Conservation (phyloP, 2,113 vertebrate species). For the Callipepla squamata region DNA sequence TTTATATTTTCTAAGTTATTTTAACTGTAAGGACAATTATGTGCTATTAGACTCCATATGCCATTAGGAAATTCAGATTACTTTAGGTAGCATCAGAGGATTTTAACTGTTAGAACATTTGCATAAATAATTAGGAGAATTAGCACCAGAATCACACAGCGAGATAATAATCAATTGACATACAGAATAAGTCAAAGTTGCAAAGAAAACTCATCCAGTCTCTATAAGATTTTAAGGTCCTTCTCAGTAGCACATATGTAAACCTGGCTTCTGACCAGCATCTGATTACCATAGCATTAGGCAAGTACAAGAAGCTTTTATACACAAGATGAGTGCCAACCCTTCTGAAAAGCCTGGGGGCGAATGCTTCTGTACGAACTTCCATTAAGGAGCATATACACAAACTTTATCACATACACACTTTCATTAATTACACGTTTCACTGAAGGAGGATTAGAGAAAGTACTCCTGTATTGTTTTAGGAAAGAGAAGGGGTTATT, state of each 20-base stretch:
- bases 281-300: conserved; percentile 26
- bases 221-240: neutral
- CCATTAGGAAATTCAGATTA: conserved; percentile 44
- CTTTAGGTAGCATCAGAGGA: conserved; percentile 46
- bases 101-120: conserved; percentile 60
- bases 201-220: neutral
- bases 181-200: neutral
- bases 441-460: neutral
- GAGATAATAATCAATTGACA: conserved; percentile 1
- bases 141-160: conserved; percentile 24
- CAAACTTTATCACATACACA: neutral
- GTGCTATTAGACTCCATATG: conserved; percentile 27
- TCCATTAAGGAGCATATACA: accelerated
- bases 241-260: neutral
- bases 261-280: conserved; percentile 14
- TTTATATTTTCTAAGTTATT: conserved; percentile 35
- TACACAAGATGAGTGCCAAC: neutral
- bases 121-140: conserved; percentile 70
- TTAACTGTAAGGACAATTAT: conserved; percentile 47
- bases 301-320: conserved; percentile 1
- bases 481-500: neutral
- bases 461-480: neutral
- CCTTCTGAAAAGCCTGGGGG: neutral
- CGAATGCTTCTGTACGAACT: neutral
- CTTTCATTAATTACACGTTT: neutral